phyloP scores from a whole-genome alignment of 2,888 invertebrate genomes.

The Andrena trimmerana region DNA sequence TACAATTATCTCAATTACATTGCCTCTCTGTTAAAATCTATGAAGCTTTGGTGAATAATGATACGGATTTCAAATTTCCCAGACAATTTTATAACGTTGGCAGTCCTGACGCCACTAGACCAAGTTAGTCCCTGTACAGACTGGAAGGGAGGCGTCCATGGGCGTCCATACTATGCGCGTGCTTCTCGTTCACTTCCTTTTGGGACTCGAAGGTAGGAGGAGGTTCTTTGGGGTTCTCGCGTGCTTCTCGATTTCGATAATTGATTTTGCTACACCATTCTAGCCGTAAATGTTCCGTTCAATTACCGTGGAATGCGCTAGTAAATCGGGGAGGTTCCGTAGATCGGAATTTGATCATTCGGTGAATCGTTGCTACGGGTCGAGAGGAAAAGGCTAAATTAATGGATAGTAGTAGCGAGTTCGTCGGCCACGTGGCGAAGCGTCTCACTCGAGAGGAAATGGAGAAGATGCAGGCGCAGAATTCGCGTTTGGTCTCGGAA shows the following conservation, averaged over 20 bases:
- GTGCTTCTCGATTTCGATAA: neutral
- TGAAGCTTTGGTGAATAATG: neutral
- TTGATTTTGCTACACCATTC: neutral
- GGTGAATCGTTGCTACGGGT: neutral
- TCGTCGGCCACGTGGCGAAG: conserved; percentile 85
- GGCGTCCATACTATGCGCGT: neutral
- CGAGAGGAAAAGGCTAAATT: conserved; percentile 66
- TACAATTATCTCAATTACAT: conserved; percentile 5
- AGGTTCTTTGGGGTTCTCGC: neutral
- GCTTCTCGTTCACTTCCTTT: conserved; percentile 71
- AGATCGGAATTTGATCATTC: neutral
- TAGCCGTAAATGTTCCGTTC: conserved; percentile 33
- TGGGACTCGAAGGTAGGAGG: conserved; percentile 44
- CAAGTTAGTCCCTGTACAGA: neutral
- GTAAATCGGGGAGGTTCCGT: neutral
- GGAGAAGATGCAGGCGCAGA: conserved; percentile 89
- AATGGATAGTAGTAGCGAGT: conserved; percentile 19
- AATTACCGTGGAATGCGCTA: neutral
- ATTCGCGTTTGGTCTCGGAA: conserved; percentile 89
- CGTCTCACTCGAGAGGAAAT: conserved; percentile 87
- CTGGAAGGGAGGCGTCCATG: neutral
- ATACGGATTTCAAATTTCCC: conserved; percentile 13
- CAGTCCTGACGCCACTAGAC: conserved; percentile 41
- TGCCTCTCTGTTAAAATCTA: conserved; percentile 17
- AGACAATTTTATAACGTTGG: conserved; percentile 22